A percentile compares a stretch with the other conserved stretches of the same genome.
phyloP scores from a whole-genome alignment of 1,140 invertebrate species.

The Lepidurus arcticus region DNA sequence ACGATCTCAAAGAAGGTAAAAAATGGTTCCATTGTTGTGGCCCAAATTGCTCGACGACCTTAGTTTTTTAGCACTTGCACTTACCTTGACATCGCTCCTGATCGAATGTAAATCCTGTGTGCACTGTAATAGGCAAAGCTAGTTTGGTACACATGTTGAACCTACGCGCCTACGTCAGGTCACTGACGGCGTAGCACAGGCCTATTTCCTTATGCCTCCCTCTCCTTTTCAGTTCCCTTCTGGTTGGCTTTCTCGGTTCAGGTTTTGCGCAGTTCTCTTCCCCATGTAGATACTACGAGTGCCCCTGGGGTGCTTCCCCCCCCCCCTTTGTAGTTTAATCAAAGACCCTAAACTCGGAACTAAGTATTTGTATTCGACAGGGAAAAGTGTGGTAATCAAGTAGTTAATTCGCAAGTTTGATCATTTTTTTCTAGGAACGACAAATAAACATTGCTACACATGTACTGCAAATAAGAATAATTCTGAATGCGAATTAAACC shows the following conservation, averaged over 20 bases:
- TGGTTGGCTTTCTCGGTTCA: background rate
- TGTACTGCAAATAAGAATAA: constrained; percentile 22
- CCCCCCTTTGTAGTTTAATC: no score
- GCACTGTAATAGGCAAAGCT: constrained; percentile 18
- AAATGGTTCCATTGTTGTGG: background rate
- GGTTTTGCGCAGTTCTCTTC: constrained; percentile 12
- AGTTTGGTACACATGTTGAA: constrained; percentile 22
- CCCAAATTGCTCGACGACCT: no score
- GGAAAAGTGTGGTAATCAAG: no score
- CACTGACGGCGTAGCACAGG: background rate
- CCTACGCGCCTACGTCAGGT: constrained; percentile 1
- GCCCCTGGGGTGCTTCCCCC: no score
- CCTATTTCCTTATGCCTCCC: constrained; percentile 5
- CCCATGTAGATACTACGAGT: background rate
- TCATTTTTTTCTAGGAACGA: background rate
- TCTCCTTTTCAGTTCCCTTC: background rate
- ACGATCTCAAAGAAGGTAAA: background rate
- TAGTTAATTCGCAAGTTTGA: background rate
- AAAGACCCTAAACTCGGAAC: no score
- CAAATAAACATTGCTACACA: constrained; percentile 27
- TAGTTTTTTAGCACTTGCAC: background rate
- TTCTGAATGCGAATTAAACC: constrained; percentile 25
- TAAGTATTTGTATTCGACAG: no score
- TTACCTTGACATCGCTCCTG: constrained; percentile 9
- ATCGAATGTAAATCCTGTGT: constrained; percentile 8